Base-by-base conservation (phyloP, 1,140 invertebrate species). In the Amphibalanus amphitrite region DNA sequence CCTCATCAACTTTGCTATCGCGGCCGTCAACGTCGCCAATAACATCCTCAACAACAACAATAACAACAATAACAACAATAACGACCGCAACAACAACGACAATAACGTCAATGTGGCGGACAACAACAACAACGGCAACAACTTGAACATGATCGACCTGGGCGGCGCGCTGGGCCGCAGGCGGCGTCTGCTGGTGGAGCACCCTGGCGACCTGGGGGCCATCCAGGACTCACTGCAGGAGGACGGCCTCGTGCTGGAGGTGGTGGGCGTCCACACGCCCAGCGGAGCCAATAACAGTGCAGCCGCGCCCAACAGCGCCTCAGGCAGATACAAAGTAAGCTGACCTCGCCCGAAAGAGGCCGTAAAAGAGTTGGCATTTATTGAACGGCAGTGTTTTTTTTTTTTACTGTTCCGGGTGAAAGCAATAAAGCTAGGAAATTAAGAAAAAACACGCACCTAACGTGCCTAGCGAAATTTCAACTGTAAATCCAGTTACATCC, bases 121-220 rank as follows among this genome's bases (percentile, higher is more conserved):
- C 40, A 71, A 71, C 47, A 71, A 71, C 29, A 71, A 71, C 40
- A 71, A 71, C 25, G 70, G 28, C 17, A 71, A 71, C 40, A 71
- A 71, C 28, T 25, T 71, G n/a, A 71, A 71, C 47, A 74, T 20
- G 68, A 70, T 67, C 65, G 30, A 17, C 28, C 29, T 69, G 70
- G 72, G 28, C 0, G 47, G 70, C 15, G 47, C 47, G 1, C 47
- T 59, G 47, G 47, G 47, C 17, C 47, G 47, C 13, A 59, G 47
- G 20, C 10, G 47, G 20, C 10, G 47, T 1, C 10, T 59, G 10
- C 20, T 59, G 20, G 47, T 59, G 47, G 47, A 59, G 47, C 10
- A 13, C 47, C 13, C 10, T 13, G 20, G 47, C 47, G 47, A 59
- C 17, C 47, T 59, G 47, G 1, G 47, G 1, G 1, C 10, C 10